Evolutionary conservation across 2,113 vertebrate genomes (phyloP), one percentile per base, ranked within the genome.

Genomic region (Psittacus erithacus): DNA sequence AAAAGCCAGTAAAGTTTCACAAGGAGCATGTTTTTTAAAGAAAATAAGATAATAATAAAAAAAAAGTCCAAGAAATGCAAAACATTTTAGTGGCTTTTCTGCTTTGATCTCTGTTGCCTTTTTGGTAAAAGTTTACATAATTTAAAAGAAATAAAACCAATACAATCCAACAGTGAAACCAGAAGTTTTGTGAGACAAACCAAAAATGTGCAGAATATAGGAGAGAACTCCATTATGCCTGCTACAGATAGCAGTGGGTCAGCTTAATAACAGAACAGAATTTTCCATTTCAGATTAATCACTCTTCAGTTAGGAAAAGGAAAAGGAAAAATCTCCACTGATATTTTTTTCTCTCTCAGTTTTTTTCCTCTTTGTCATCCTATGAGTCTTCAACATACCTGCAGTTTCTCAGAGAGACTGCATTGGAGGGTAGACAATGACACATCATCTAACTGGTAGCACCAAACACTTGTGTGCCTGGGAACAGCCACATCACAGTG

Each of bases 81-180:
- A 94, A 50, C 35, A 43, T 69, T 83, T 80, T 35, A 68, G 13
- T 39, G 39, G 33, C 35, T 77, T 75, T 17, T 68, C 41, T 83
- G 20, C 18, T 85, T 69, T 80, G 47, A 86, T 43, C 17, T 3
- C 20, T 9, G 4, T 18, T 78, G 88, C 17, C 31, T 25, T 86
- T 84, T 64, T 28, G 19, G 19, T 38, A 67, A 31, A 74, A 77
- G 43, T 39, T 9, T 67, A 14, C 22, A 25, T 62, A 18, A 53
- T 70, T 86, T 59, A 55, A 74, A 88, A 87, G 24, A 86, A 95
- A 80, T 47, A 70, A 74, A 94, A 74, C 67, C 55, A 62, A 83
- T 83, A 74, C 13, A 69, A 60, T 74, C 28, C 38, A 49, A 63
- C 8, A 53, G n/a, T 65, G 46, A 84, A 94, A 81, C 1, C n/a